Percentiles rank a stretch among this genome's conserved stretches.
These are phyloP conservation scores for Sorex maritimensis DNA, from an alignment of 2,797 vertebrate genomes.

Conservation along the genomic window DNA sequence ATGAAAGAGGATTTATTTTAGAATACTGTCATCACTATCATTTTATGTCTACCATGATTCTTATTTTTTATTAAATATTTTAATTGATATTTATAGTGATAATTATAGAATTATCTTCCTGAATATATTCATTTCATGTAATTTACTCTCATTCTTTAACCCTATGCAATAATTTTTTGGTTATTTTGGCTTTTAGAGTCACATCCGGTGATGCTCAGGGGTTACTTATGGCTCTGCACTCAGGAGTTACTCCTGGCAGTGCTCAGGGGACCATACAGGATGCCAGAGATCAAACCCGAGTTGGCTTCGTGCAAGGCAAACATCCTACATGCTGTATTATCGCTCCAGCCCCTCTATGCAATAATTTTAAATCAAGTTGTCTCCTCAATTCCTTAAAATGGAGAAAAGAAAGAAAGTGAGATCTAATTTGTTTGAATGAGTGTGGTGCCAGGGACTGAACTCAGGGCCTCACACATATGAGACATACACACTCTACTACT, in stretches of 20 bases:
- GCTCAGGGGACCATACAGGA: too few species aligned
- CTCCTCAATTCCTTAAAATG: constrained; percentile 48
- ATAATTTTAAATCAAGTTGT: background rate
- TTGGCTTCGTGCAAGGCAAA: too few species aligned
- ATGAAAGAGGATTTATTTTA: constrained; percentile 36
- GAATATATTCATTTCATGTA: constrained; percentile 60
- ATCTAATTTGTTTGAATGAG: background rate
- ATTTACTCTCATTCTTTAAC: constrained; percentile 49
- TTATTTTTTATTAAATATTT: constrained; percentile 74
- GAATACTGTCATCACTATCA: constrained; percentile 40
- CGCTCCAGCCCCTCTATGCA: too few species aligned
- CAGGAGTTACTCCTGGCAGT: too few species aligned
- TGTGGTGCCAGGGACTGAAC: too few species aligned
- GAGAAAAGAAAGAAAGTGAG: constrained; percentile 50
- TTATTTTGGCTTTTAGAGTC: too few species aligned
- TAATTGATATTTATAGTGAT: constrained; percentile 56
- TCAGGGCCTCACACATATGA: background rate
- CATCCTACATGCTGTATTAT: too few species aligned
- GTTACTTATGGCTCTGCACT: too few species aligned
- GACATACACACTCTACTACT: too few species aligned
- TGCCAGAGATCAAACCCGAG: too few species aligned
- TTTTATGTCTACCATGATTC: constrained; percentile 65
- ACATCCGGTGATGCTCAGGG: too few species aligned
- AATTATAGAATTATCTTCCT: constrained; percentile 67
- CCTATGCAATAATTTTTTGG: constrained; percentile 18